Evolutionary conservation across 2,797 vertebrate species (phyloP).

Genomic region (Sebastolobus alascanus): DNA sequence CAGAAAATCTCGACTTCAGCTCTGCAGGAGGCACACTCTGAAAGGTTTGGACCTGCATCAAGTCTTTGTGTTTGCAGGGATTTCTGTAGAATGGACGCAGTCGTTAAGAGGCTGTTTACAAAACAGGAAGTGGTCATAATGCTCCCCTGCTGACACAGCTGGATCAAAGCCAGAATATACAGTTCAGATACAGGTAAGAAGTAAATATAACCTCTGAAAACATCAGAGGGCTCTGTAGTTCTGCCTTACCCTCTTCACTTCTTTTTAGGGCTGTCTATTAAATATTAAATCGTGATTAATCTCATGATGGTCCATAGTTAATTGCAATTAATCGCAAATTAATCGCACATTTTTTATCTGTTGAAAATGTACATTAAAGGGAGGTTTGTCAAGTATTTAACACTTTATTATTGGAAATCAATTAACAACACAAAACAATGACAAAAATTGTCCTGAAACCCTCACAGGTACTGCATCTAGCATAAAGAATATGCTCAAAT

Average conservation of each 20-base stretch:
- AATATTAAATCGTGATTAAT: no score
- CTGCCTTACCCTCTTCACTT: neutral
- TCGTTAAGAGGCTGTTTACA: constrained; percentile 29
- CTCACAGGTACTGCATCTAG: no score
- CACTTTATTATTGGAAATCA: no score
- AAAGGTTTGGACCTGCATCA: neutral
- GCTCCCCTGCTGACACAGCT: constrained; percentile 21
- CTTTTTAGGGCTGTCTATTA: neutral
- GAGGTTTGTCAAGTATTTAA: no score
- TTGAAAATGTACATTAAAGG: no score
- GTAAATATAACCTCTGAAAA: neutral
- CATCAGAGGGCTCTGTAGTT: neutral
- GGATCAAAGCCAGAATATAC: neutral
- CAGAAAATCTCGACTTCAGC: neutral
- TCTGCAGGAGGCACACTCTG: neutral
- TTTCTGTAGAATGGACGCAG: neutral
- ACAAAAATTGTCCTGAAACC: accelerated
- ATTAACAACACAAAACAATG: no score
- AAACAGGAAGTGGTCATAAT: constrained; percentile 31
- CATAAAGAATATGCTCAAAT: no score
- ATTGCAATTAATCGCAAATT: no score
- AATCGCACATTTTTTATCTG: no score
- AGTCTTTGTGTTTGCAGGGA: neutral
- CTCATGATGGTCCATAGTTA: no score
- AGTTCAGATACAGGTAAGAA: neutral